Evolutionary conservation across 53 echinoderm and acorn worm genomes (phyloP), one percentile per base, ranked within the genome.

Genomic region (Hippasteria phrygiana): DNA sequence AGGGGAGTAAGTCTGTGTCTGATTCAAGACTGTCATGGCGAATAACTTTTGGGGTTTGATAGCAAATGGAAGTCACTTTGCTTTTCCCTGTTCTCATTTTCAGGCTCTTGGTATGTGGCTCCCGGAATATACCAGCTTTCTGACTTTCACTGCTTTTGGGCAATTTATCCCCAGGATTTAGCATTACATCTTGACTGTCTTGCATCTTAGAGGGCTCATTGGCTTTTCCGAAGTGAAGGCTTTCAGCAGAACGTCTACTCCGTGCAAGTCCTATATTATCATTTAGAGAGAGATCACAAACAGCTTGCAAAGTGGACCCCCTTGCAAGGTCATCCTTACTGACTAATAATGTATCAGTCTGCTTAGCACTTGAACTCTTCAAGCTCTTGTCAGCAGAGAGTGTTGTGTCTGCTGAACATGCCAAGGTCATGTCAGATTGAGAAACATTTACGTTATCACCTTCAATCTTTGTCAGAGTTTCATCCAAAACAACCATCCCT

Each of bases 41-140:
- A n/a, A 50, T n/a, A 18, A 22, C 13, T 46, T 85, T 67, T 37
- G 71, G 50, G 13, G 85, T 50, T 31, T 37, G 71, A 26, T 71
- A 50, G 38, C 6, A 6, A 85, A 50, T 33, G 13, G 85, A 85
- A 33, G 71, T 90, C 31, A 73, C 63, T 36, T 82, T 73, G 26
- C 74, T 90, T 31, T 82, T 90, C 35, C 90, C 81, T 24, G 81
- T 79, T 22, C 80, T 78, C 40, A 65, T 81, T 40, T 82, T 90
- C 42, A 62, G 18, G 45, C 67, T 81, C 28, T 59, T 56, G 41
- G 73, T 12, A 40, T 31, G 36, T 16, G 90, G 90, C 36, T 80
- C 82, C 27, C 90, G 55, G 74, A 90, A 90, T 22, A 34, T 43
- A n/a, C 39, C 81, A 11, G 17, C 3, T 26, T 81, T 46, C 47